A percentile compares a stretch with the other conserved stretches of the same genome.
phyloP scores from a whole-genome alignment of 2,113 vertebrate species.

The Mellivora capensis region DNA sequence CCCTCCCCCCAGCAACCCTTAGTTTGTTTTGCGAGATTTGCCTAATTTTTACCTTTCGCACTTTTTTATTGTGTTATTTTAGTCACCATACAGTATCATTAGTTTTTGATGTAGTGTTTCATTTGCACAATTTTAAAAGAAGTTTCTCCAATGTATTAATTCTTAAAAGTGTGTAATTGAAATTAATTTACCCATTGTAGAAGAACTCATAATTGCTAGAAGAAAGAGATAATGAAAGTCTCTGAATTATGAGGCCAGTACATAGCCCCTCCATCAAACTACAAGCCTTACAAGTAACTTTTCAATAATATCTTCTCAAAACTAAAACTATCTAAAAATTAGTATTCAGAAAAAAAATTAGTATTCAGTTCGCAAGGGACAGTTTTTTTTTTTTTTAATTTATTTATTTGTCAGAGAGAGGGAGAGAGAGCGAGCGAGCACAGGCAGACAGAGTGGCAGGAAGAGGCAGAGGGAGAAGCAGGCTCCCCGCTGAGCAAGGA shows the following conservation, averaged over 20 bases:
- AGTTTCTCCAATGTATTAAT: not conserved
- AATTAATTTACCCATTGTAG: not conserved
- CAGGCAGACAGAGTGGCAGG: too few species aligned
- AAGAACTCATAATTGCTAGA: not conserved
- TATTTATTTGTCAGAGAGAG: too few species aligned
- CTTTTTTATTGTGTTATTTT: too few species aligned
- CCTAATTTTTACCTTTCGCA: not conserved
- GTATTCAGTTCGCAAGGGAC: not conserved
- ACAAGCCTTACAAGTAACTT: not conserved
- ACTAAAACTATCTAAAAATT: not conserved
- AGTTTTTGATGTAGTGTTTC: too few species aligned
- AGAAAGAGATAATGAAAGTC: not conserved
- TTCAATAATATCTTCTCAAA: not conserved
- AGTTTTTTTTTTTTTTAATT: not conserved
- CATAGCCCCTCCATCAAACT: not conserved
- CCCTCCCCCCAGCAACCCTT: too few species aligned
- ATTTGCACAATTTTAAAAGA: not conserved
- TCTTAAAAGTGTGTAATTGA: not conserved
- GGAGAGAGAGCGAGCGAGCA: too few species aligned
- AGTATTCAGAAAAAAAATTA: not conserved
- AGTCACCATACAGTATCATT: too few species aligned
- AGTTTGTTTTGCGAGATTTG: too few species aligned
- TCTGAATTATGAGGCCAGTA: not conserved
- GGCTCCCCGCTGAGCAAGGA: too few species aligned
- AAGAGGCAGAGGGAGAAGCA: too few species aligned